A percentile compares a stretch with the other conserved stretches of the same genome.
These are phyloP conservation scores for Pyrocoelia pectoralis DNA, from an alignment of 2,888 invertebrate species.

Conservation along the genomic window DNA sequence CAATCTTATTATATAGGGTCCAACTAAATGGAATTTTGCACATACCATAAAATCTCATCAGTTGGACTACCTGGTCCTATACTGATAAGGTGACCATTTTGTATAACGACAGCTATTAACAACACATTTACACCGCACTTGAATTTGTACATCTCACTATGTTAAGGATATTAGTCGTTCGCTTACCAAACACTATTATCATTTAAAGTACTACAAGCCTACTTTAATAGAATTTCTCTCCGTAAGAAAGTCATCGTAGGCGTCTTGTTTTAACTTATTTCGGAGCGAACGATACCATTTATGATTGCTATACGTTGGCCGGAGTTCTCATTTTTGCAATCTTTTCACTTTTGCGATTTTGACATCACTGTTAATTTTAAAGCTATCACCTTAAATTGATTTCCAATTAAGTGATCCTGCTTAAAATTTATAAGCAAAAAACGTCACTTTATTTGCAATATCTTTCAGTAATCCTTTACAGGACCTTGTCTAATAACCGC, in stretches of 20 bases:
- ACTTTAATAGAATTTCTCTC: conserved; percentile 34
- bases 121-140: conserved; percentile 37
- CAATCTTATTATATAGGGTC: neutral
- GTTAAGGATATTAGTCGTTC: conserved; percentile 28
- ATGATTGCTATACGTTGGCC: neutral
- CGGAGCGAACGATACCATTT: neutral
- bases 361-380: neutral
- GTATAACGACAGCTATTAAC: conserved; percentile 37
- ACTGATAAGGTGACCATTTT: conserved; percentile 42
- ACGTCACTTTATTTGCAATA: too few species aligned
- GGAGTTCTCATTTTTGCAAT: neutral
- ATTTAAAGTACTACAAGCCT: conserved; percentile 9
- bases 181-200: conserved; percentile 26
- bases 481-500: too few species aligned
- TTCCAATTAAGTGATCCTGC: too few species aligned
- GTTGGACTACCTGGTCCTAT: conserved; percentile 27
- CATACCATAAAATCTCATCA: conserved; percentile 40
- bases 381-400: too few species aligned
- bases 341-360: neutral
- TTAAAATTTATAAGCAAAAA: too few species aligned
- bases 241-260: conserved; percentile 32
- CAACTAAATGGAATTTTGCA: conserved; percentile 8
- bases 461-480: too few species aligned
- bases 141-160: conserved; percentile 35
- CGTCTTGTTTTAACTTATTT: conserved; percentile 27